Base-by-base conservation (phyloP, 2,113 vertebrate species). In the Paratilapia polleni region DNA sequence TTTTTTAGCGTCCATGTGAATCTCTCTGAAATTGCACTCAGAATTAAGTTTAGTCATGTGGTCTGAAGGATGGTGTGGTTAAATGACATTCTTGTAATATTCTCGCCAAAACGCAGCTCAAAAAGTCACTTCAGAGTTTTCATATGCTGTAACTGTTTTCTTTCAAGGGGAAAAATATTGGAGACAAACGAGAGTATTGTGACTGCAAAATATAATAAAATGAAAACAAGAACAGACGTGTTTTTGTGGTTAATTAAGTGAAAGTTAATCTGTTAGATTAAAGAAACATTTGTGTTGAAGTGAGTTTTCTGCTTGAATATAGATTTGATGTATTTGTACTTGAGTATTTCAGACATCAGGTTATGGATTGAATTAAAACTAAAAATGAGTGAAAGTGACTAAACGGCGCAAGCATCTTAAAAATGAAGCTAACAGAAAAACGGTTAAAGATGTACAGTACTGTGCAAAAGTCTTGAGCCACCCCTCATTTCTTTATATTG, bases 41-140 rank as follows among this genome's bases (percentile, higher is more conserved):
- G 84, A 93, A 93, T 94, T 94, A 92, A 92, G 84, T 80, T 92
- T 84, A 81, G 84, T 76, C 86, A 78, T 82, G 70, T 93, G 83
- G 73, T 88, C 76, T 73, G 62, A 78, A 83, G 6, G 77, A 58
- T 77, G 47, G 5, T 22, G 20, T 47, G 26, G 62, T 31, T 54
- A 24, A 60, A 17, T 60, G 26, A 80, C 2, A 28, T 49, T 84
- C 2, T 58, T 57, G n/a, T 54, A 14, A 61, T 41, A 13, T 41
- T 80, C 6, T 61, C 68, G 13, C 22, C 56, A 10, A 36, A 31
- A 49, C 5, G 8, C 38, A 15, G 60, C 68, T 80, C 52, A 28
- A 36, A 77, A 56, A 73, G 62, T 83, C 77, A 62, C 77, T 24
- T 31, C 22, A 34, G 47, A 58, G 57, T 75, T 79, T 63, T 87